phyloP scores from a whole-genome alignment of 2,113 vertebrate genomes.

The Plestiodon gilberti region DNA sequence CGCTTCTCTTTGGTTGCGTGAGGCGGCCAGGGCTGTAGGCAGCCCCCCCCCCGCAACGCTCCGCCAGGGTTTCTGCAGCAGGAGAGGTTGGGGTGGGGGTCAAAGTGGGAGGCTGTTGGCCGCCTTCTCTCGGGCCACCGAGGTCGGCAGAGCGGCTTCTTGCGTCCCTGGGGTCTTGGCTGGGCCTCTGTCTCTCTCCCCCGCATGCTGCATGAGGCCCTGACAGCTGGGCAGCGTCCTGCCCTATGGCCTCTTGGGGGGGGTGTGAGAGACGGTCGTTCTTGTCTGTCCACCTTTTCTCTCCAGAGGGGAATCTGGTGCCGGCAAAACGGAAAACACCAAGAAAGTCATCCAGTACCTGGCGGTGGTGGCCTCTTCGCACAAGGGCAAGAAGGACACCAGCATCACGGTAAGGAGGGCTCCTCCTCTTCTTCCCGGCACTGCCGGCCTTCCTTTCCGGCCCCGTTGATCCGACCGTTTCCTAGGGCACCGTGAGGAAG shows the following conservation, averaged over 20 bases:
- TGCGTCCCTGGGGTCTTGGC: background rate
- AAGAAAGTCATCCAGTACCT: slow-evolving; percentile 98
- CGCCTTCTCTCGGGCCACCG: background rate
- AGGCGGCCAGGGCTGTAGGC: no score
- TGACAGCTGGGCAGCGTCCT: no score
- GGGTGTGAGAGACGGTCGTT: accelerated
- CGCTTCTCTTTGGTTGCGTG: no score
- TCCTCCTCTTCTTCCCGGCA: no score
- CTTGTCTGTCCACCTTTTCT: background rate
- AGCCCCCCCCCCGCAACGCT: no score
- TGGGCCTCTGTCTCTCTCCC: background rate
- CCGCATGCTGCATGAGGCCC: background rate
- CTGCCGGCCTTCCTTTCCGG: background rate
- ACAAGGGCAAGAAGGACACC: slow-evolving; percentile 94
- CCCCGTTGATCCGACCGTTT: background rate
- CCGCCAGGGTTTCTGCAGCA: no score
- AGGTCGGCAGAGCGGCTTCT: background rate
- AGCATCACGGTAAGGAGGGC: slow-evolving; percentile 89
- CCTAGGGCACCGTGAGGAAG: background rate
- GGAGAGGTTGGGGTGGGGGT: background rate
- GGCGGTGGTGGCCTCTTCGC: slow-evolving; percentile 93
- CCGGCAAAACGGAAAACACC: slow-evolving; percentile 96
- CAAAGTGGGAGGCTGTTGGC: background rate
- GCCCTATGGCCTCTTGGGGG: background rate
- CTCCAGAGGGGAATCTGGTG: slow-evolving; percentile 92